Conservation (phyloP, 1,140 invertebrate species). For the Melitaea cinxia region DNA sequence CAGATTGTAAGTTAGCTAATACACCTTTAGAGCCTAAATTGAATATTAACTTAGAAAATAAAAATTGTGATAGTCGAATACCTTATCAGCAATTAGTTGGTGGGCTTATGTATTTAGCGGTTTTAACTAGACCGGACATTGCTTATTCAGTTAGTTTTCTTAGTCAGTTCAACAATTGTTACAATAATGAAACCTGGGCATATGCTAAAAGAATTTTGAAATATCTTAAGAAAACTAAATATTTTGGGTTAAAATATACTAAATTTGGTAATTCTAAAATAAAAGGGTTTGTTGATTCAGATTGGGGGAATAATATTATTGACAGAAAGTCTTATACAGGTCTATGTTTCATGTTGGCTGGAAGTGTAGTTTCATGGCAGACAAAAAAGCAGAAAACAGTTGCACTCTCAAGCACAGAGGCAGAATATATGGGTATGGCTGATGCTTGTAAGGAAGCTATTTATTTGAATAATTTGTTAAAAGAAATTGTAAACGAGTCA, state of each 20-base stretch:
- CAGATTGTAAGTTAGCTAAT: conserved; percentile 25
- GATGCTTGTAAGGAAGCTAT: conserved; percentile 20
- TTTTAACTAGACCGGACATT: conserved; percentile 36
- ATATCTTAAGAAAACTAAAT: conserved; percentile 29
- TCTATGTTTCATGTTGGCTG: not conserved
- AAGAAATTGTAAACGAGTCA: not conserved
- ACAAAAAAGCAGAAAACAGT: conserved; percentile 4
- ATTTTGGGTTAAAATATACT: conserved; percentile 19
- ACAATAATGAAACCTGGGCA: conserved; percentile 18
- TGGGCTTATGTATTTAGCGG: conserved; percentile 28
- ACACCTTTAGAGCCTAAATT: conserved; percentile 30
- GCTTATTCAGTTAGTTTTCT: conserved; percentile 22
- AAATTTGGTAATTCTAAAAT: conserved; percentile 20
- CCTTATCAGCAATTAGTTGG: conserved; percentile 26
- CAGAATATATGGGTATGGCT: conserved; percentile 12
- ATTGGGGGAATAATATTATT: conserved; percentile 19
- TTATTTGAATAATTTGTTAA: not conserved
- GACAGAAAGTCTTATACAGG: conserved; percentile 31
- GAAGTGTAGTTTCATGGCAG: conserved; percentile 9
- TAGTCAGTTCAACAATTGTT: conserved; percentile 36
- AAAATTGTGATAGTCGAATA: not conserved
- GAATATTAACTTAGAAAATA: conserved; percentile 10
- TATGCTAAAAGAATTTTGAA: conserved; percentile 26
- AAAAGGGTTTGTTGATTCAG: conserved; percentile 30
- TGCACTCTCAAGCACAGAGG: conserved; percentile 9